A percentile compares a stretch with the other conserved stretches of the same genome.
Evolutionary conservation across 2,113 vertebrate genomes (phyloP).

Genomic region (Pagrus major): DNA sequence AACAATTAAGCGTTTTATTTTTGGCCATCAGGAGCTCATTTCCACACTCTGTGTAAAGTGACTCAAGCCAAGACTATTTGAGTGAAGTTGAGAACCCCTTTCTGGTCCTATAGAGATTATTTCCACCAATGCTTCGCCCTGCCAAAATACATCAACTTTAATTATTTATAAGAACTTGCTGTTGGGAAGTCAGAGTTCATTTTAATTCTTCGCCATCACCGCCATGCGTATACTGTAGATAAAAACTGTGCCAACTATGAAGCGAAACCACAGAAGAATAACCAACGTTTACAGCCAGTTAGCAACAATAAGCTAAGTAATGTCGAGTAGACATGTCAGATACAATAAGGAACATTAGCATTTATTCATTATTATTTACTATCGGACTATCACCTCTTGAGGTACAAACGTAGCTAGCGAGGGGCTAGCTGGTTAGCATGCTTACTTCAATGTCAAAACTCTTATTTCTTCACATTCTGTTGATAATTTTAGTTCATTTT

Average conservation of each 20-base stretch:
- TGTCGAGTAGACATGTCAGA: too few species aligned
- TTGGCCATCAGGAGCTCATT: conserved; percentile 18
- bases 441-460: too few species aligned
- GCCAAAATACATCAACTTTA: not conserved
- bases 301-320: not conserved
- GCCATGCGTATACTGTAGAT: not conserved
- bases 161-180: not conserved
- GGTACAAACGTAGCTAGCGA: too few species aligned
- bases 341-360: too few species aligned
- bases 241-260: not conserved
- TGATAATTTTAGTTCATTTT: too few species aligned
- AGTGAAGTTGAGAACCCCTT: not conserved
- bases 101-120: conserved; percentile 11
- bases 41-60: not conserved
- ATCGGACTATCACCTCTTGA: too few species aligned
- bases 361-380: too few species aligned
- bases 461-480: too few species aligned
- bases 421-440: too few species aligned
- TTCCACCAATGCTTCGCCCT: not conserved
- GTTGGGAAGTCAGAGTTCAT: not conserved
- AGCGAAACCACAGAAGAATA: not conserved
- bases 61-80: not conserved
- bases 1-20: conserved; percentile 62
- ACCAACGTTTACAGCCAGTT: not conserved
- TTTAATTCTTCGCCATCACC: not conserved